Conservation (phyloP, 1,140 invertebrate species). For the Drosophila serrata region DNA sequence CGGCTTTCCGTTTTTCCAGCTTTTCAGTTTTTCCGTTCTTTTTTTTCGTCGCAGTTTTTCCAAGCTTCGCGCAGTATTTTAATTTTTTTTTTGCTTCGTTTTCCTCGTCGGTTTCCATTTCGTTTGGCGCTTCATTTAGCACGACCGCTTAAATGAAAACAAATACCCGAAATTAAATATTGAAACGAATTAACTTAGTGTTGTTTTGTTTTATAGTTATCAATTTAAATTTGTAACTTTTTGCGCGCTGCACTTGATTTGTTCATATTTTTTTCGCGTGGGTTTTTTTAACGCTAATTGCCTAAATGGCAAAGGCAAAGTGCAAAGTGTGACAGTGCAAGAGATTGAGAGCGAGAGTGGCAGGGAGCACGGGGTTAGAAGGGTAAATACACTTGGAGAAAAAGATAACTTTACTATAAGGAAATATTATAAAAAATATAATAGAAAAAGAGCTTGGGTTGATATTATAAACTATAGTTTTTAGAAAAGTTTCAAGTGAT, state of each 20-base stretch:
- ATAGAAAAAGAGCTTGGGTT: neutral
- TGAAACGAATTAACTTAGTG: conserved; percentile 7
- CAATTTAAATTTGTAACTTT: conserved; percentile 11
- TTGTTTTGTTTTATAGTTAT: neutral
- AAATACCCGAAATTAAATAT: conserved; percentile 10
- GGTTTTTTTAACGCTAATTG: conserved; percentile 37
- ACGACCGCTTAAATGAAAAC: conserved; percentile 32
- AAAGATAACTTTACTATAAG: neutral
- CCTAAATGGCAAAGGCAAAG: conserved; percentile 58
- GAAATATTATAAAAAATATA: too few species aligned
- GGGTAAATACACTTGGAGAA: conserved; percentile 15
- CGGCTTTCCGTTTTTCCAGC: conserved; percentile 6
- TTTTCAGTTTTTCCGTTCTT: conserved; percentile 9
- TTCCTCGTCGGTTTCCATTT: conserved; percentile 27
- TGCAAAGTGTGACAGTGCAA: conserved; percentile 59
- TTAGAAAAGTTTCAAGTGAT: too few species aligned
- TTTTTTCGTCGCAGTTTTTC: conserved; percentile 2
- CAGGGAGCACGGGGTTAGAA: neutral
- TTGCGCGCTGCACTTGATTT: conserved; percentile 41
- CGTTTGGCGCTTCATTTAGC: conserved; percentile 44
- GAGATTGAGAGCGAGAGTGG: conserved; percentile 21
- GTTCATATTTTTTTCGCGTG: conserved; percentile 21
- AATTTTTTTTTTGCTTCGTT: neutral
- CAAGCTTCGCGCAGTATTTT: neutral
- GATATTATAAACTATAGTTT: neutral